Evolutionary conservation across 2,888 invertebrate genomes (phyloP).

Genomic region (Drymonia ruficornis): DNA sequence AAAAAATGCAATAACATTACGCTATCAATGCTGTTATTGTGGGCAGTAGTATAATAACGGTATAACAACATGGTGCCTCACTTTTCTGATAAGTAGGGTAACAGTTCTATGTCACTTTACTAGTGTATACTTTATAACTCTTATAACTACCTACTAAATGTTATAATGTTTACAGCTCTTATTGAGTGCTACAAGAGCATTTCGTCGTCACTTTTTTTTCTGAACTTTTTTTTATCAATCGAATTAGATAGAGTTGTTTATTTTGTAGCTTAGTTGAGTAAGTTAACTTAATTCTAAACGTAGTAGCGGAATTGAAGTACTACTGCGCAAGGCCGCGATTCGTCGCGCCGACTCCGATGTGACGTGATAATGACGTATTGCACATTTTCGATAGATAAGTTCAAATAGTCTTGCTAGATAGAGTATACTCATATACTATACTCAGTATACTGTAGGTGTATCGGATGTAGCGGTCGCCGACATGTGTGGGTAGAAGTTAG

Average conservation of each 20-base stretch:
- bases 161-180: too few species aligned
- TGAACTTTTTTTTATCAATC: too few species aligned
- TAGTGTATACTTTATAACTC: too few species aligned
- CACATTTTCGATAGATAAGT: slow-evolving; percentile 21
- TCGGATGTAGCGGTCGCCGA: slow-evolving; percentile 8
- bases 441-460: slow-evolving; percentile 3
- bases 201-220: too few species aligned
- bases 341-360: slow-evolving; percentile 23
- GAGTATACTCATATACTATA: too few species aligned
- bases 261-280: neutral
- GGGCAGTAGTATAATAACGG: neutral
- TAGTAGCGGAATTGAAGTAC: neutral
- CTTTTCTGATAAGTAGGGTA: neutral
- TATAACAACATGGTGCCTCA: neutral
- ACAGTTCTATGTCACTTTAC: neutral
- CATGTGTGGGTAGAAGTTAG: slow-evolving; percentile 13
- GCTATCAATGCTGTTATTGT: neutral
- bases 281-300: neutral
- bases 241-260: neutral
- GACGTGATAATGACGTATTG: slow-evolving; percentile 31
- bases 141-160: too few species aligned
- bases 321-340: slow-evolving; percentile 35
- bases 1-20: neutral
- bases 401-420: slow-evolving; percentile 7
- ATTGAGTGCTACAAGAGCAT: too few species aligned